These are phyloP conservation scores for Branchipolynoe longqiensis DNA, from an alignment of 2,888 invertebrate genomes.

Conservation along the genomic window DNA sequence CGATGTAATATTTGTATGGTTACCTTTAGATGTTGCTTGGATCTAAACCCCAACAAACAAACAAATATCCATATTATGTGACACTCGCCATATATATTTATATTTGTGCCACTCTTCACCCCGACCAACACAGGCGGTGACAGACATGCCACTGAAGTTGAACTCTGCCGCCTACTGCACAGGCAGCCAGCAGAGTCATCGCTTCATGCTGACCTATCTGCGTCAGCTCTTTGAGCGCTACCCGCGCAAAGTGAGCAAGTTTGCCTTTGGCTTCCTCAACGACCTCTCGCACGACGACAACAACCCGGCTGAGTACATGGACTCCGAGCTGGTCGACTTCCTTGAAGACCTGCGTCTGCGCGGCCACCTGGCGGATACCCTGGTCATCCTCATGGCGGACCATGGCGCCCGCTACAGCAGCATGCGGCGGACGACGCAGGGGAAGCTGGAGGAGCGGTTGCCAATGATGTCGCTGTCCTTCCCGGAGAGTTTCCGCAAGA, in stretches of 20 bases:
- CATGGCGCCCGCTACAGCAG: conserved; percentile 77
- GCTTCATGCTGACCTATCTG: conserved; percentile 74
- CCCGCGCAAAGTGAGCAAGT: conserved; percentile 72
- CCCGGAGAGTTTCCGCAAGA: conserved; percentile 71
- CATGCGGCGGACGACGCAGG: conserved; percentile 74
- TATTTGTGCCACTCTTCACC: conserved; percentile 20
- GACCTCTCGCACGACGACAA: conserved; percentile 77
- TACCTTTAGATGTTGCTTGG: no score
- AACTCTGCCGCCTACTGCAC: conserved; percentile 69
- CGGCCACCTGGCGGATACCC: conserved; percentile 74
- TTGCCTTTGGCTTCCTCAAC: conserved; percentile 74
- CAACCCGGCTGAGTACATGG: conserved; percentile 77
- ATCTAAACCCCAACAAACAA: no score
- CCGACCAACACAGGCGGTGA: no score
- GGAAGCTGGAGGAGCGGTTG: conserved; percentile 78
- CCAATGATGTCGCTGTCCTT: conserved; percentile 77
- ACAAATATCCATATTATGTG: no score
- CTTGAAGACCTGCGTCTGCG: conserved; percentile 69
- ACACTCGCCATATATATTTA: no score
- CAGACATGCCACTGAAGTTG: background rate
- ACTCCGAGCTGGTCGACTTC: conserved; percentile 70
- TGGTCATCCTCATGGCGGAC: conserved; percentile 77
- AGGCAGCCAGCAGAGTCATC: conserved; percentile 74
- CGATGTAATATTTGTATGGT: no score
- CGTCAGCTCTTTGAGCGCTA: conserved; percentile 74